Percentiles rank a stretch among this genome's conserved stretches.
These are phyloP conservation scores for Lerema accius DNA, from an alignment of 1,140 invertebrate species.

Conservation along the genomic window DNA sequence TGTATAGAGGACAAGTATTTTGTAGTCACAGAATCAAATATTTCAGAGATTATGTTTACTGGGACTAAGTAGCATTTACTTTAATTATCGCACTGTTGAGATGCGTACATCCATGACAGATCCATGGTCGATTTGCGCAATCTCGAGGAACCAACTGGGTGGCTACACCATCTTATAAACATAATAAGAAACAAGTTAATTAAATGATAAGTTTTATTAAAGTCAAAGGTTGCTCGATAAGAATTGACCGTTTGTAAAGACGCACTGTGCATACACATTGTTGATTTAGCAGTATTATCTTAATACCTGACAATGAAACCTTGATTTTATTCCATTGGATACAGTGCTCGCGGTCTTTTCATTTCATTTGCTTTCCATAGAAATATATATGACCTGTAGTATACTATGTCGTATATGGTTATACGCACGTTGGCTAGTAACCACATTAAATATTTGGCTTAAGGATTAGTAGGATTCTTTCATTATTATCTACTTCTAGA, in stretches of 20 bases:
- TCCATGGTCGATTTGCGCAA: conserved; percentile 15
- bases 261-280: not conserved
- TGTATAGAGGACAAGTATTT: too few species aligned
- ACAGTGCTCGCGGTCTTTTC: too few species aligned
- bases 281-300: not conserved
- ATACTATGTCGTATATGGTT: too few species aligned
- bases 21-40: too few species aligned
- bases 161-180: conserved; percentile 29
- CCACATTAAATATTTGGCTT: too few species aligned
- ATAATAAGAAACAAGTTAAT: conserved; percentile 52
- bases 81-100: not conserved
- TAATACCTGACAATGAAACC: not conserved
- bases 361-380: too few species aligned
- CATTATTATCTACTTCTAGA: too few species aligned
- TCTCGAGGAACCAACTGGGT: conserved; percentile 15
- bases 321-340: not conserved
- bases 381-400: too few species aligned
- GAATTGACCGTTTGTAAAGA: conserved; percentile 14
- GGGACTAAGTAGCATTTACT: conserved; percentile 1
- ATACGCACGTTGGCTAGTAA: too few species aligned
- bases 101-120: conserved; percentile 1
- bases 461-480: too few species aligned
- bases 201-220: conserved; percentile 56
- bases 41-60: too few species aligned
- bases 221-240: conserved; percentile 57